These are phyloP conservation scores for Drosophila algonquin DNA, from an alignment of 2,888 invertebrate species.

Conservation along the genomic window DNA sequence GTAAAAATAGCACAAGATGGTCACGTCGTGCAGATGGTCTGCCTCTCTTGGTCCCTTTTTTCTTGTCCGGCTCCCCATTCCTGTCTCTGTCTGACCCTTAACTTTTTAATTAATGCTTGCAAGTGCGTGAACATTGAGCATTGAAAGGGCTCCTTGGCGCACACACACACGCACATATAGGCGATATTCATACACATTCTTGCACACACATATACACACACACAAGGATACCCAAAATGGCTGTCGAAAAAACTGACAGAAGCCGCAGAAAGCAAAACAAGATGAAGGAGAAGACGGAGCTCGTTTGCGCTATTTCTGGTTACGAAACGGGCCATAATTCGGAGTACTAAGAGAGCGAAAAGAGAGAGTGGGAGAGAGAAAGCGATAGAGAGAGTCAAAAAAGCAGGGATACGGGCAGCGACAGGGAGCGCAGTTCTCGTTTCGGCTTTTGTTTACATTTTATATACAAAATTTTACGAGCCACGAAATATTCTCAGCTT, in stretches of 20 bases:
- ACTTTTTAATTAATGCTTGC: constrained; percentile 75
- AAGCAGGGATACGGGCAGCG: neutral
- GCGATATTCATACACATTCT: neutral
- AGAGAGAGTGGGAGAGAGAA: constrained; percentile 4
- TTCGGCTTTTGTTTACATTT: constrained; percentile 65
- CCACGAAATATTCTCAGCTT: constrained; percentile 70
- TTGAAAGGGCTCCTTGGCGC: constrained; percentile 22
- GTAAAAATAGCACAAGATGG: neutral
- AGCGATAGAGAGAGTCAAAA: neutral
- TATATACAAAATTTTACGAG: constrained; percentile 77
- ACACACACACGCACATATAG: neutral
- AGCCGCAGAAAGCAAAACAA: constrained; percentile 40
- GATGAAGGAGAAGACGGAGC: constrained; percentile 34
- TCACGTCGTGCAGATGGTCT: neutral
- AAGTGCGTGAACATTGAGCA: constrained; percentile 54
- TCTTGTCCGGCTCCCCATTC: neutral
- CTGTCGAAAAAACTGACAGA: constrained; percentile 16
- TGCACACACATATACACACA: neutral
- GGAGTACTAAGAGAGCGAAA: constrained; percentile 1
- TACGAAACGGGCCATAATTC: constrained; percentile 44
- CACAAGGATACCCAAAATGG: neutral
- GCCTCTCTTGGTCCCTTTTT: neutral
- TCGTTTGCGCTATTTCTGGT: constrained; percentile 42
- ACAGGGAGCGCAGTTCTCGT: constrained; percentile 8
- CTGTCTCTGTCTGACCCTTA: constrained; percentile 47